A percentile compares a stretch with the other conserved stretches of the same genome.
Conservation (phyloP, 2,888 invertebrate genomes). For the Agrochola circellaris region DNA sequence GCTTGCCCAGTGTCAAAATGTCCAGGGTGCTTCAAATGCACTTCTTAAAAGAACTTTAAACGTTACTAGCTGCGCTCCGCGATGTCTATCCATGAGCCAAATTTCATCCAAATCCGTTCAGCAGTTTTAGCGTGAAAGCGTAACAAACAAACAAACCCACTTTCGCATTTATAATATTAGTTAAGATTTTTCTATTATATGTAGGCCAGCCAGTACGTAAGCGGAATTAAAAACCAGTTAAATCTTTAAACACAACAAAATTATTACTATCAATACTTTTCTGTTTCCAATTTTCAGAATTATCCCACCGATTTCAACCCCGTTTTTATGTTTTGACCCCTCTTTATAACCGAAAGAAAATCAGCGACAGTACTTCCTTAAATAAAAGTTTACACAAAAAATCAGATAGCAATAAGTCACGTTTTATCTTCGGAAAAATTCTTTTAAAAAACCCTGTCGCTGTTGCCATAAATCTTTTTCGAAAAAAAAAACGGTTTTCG, state of each 20-base stretch:
- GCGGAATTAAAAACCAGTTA: background rate
- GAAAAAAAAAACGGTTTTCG: slow-evolving; percentile 51
- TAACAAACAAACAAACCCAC: too few species aligned
- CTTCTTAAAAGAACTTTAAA: background rate
- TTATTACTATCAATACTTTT: background rate
- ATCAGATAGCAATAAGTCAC: slow-evolving; percentile 59
- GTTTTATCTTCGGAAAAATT: slow-evolving; percentile 52
- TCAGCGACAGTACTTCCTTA: slow-evolving; percentile 16
- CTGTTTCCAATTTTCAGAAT: background rate
- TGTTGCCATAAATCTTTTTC: slow-evolving; percentile 66
- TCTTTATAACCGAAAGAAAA: slow-evolving; percentile 27
- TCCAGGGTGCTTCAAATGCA: background rate
- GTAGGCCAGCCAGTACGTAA: background rate
- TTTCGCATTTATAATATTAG: too few species aligned
- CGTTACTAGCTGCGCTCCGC: too few species aligned
- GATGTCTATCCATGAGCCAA: too few species aligned
- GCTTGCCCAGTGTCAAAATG: background rate
- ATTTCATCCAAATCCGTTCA: too few species aligned
- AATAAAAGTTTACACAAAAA: slow-evolving; percentile 56
- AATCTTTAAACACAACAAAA: background rate
- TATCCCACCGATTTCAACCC: background rate
- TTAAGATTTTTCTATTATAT: too few species aligned
- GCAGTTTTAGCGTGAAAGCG: too few species aligned
- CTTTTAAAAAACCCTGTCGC: slow-evolving; percentile 50
- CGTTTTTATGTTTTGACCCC: background rate